phyloP scores from a whole-genome alignment of 2,113 vertebrate species.

The Tamias sibiricus region DNA sequence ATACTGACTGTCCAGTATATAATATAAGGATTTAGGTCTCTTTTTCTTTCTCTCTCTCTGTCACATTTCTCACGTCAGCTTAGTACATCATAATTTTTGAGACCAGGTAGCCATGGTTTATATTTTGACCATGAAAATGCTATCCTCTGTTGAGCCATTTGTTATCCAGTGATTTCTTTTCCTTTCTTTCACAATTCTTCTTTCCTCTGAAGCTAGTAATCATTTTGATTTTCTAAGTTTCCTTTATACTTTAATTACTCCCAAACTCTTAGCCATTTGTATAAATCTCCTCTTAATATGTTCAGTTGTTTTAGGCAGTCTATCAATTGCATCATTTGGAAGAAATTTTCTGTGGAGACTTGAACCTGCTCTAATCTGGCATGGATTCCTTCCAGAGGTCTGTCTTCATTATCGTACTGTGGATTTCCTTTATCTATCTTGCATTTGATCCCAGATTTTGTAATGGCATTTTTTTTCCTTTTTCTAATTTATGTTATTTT shows the following conservation, averaged over 20 bases:
- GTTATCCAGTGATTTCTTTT: neutral
- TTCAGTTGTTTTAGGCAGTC: conserved; percentile 37
- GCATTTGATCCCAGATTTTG: neutral
- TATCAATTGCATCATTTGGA: conserved; percentile 5
- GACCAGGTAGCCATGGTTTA: neutral
- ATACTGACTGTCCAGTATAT: neutral
- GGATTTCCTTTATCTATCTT: conserved; percentile 33
- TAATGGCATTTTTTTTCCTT: neutral
- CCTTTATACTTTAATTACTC: neutral
- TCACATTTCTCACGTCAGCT: neutral
- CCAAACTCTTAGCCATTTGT: neutral
- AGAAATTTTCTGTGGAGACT: neutral
- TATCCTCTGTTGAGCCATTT: neutral
- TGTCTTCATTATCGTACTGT: neutral
- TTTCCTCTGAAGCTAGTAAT: neutral
- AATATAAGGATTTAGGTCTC: neutral
- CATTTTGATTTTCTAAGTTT: neutral
- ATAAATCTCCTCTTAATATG: neutral
- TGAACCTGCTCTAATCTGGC: neutral
- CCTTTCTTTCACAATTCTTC: neutral
- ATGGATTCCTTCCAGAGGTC: neutral
- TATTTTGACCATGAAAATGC: neutral
- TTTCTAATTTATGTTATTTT: neutral
- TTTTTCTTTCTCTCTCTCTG: neutral
- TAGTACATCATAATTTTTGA: neutral